phyloP scores from a whole-genome alignment of 2,113 vertebrate species.

The Alosa alosa region DNA sequence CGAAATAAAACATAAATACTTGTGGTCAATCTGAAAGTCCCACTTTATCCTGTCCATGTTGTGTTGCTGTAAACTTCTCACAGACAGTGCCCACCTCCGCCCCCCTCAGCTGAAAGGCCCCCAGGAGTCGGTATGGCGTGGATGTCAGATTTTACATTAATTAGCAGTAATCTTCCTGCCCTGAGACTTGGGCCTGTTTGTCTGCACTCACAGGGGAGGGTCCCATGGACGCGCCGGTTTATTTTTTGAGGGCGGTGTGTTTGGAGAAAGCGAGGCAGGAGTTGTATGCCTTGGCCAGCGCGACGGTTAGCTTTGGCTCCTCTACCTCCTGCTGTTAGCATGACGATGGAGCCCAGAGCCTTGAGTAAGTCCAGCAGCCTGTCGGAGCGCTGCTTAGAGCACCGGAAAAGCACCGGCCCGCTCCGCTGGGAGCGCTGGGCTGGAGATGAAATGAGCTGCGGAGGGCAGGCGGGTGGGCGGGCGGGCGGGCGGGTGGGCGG shows the following conservation, averaged over 20 bases:
- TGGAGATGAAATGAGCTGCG: slow-evolving; percentile 38
- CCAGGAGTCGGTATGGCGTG: background rate
- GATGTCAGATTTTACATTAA: slow-evolving; percentile 43
- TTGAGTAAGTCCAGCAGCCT: slow-evolving; percentile 47
- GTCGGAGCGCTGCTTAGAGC: slow-evolving; percentile 34
- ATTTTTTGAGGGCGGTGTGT: slow-evolving; percentile 52
- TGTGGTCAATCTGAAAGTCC: background rate
- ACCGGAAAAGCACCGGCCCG: slow-evolving; percentile 43
- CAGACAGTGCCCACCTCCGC: slow-evolving; percentile 1
- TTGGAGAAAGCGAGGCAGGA: slow-evolving; percentile 50
- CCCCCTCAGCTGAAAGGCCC: background rate
- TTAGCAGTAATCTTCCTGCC: slow-evolving; percentile 42
- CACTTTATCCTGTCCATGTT: background rate
- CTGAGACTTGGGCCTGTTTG: slow-evolving; percentile 33
- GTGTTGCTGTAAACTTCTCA: background rate
- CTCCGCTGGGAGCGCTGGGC: slow-evolving; percentile 31
- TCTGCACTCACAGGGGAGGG: slow-evolving; percentile 35
- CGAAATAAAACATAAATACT: background rate
- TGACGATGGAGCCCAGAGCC: slow-evolving; percentile 40
- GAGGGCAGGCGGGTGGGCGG: background rate
- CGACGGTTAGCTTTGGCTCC: slow-evolving; percentile 65
- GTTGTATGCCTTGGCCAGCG: slow-evolving; percentile 56
- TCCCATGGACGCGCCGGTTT: slow-evolving; percentile 42
- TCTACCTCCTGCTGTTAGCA: slow-evolving; percentile 42
- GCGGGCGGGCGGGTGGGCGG: background rate